Evolutionary conservation across 2,113 vertebrate genomes (phyloP), one percentile per base, ranked within the genome.

Genomic region (Sclerurus mexicanus): DNA sequence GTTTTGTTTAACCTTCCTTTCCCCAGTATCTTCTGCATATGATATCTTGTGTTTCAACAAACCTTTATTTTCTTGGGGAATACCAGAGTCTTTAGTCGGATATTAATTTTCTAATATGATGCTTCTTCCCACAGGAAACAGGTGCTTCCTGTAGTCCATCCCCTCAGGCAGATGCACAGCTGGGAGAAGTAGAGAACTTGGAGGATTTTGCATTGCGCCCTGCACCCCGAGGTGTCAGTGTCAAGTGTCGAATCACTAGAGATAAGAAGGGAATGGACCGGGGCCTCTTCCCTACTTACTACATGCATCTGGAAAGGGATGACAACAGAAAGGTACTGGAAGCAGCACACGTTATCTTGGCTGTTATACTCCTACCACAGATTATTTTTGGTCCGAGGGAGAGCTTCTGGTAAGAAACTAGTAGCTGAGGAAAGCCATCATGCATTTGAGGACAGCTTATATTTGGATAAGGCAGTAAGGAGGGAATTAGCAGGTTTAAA

Each of bases 211-310:
- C 98, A 0, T 87, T 99, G 73, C 97, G 97, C 8, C 99, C 99
- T 5, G 99, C 99, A 3, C 99, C 99, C 9, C 98, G 98, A 7
- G 99, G 99, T 4, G 14, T 98, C 83, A 99, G 98, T 0, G 96
- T 99, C 1, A 99, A 98, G 95, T 99, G 99, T 68, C 98, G 99
- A 31, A 99, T 99, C 96, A 99, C 98, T 31, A 98, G 99, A 58
- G 99, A 99, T 96, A 99, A 99, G 94, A 99, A 99, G 90, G 99
- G 99, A 46, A 99, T 99, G 99, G 99, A 99, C 95, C 98, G 99
- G 1, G 99, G 99, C 35, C 98, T 99, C 56, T 99, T 99, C 91
- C 99, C 99, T 33, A 99, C 99, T 13, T 99, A 99, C 90, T 99
- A 98, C 93, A 99, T 99, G 99, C 99, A 99, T 95, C 97, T 99